phyloP scores from a whole-genome alignment of 2,888 invertebrate species.

The Parascotia fuliginaria region DNA sequence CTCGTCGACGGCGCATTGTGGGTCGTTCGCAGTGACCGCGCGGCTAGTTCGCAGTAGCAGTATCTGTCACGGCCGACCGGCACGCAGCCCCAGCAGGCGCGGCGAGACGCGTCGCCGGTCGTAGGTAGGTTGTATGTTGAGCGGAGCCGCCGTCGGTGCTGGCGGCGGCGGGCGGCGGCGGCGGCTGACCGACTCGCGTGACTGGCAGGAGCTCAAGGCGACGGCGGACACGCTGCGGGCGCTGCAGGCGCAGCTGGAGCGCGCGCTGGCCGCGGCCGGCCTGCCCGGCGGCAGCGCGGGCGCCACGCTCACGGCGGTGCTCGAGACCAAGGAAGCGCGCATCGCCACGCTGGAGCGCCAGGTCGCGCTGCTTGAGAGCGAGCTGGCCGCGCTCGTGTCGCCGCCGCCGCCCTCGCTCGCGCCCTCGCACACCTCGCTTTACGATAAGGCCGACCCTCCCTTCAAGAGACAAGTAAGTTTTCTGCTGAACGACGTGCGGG shows the following conservation, averaged over 20 bases:
- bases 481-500: slow-evolving; percentile 92
- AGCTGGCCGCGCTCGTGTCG: slow-evolving; percentile 86
- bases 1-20: slow-evolving; percentile 50
- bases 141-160: slow-evolving; percentile 60
- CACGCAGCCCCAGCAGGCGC: slow-evolving; percentile 63
- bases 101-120: slow-evolving; percentile 61
- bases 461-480: slow-evolving; percentile 95
- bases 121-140: slow-evolving; percentile 62
- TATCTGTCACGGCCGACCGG: slow-evolving; percentile 39
- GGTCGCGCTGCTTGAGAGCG: slow-evolving; percentile 91
- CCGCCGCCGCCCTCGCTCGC: slow-evolving; percentile 83
- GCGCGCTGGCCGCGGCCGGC: slow-evolving; percentile 88
- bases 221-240: slow-evolving; percentile 94
- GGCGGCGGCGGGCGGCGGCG: slow-evolving; percentile 68
- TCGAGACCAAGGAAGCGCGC: slow-evolving; percentile 94
- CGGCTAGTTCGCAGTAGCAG: slow-evolving; percentile 42
- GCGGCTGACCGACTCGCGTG: slow-evolving; percentile 72
- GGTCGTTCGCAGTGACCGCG: slow-evolving; percentile 37
- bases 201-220: slow-evolving; percentile 92
- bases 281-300: slow-evolving; percentile 84
- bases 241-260: slow-evolving; percentile 92
- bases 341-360: slow-evolving; percentile 95
- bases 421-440: slow-evolving; percentile 85
- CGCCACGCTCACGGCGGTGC: slow-evolving; percentile 91
- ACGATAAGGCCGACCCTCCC: slow-evolving; percentile 87